Conservation (phyloP, 2,797 vertebrate species). For the Aulostomus chinensis region DNA sequence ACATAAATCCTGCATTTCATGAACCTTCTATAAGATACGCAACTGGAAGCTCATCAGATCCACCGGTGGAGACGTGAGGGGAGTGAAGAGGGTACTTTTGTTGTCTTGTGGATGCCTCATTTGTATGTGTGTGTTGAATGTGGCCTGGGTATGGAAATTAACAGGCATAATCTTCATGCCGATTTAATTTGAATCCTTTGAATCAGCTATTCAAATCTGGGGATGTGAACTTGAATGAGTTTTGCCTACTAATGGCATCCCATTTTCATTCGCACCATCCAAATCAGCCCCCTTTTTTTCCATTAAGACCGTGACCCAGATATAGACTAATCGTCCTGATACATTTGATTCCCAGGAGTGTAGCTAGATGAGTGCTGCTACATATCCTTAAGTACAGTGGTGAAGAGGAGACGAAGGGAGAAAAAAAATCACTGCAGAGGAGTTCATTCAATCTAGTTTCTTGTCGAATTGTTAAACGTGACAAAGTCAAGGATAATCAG, state of each 20-base stretch:
- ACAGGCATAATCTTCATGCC: slow-evolving; percentile 36
- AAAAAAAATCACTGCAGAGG: neutral
- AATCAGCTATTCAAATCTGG: slow-evolving; percentile 56
- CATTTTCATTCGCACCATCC: slow-evolving; percentile 32
- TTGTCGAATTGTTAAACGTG: slow-evolving; percentile 27
- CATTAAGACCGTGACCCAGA: slow-evolving; percentile 60
- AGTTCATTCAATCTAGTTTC: slow-evolving; percentile 19
- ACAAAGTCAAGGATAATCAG: slow-evolving; percentile 58
- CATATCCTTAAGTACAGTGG: slow-evolving; percentile 18
- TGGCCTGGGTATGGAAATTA: slow-evolving; percentile 51
- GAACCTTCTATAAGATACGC: slow-evolving; percentile 33
- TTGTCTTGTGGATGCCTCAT: slow-evolving; percentile 23
- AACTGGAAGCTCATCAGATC: slow-evolving; percentile 32
- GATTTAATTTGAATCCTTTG: slow-evolving; percentile 48
- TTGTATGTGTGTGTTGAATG: slow-evolving; percentile 8
- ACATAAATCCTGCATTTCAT: slow-evolving; percentile 4
- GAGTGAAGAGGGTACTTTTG: slow-evolving; percentile 8
- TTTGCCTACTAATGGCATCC: slow-evolving; percentile 44
- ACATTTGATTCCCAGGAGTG: slow-evolving; percentile 37
- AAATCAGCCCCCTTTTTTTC: slow-evolving; percentile 43
- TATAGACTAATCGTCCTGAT: slow-evolving; percentile 52
- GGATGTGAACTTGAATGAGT: slow-evolving; percentile 42
- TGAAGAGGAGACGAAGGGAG: neutral
- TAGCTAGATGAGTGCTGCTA: slow-evolving; percentile 25
- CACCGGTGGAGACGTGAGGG: slow-evolving; percentile 19